Percentiles rank a stretch among this genome's conserved stretches.
Evolutionary conservation across 2,797 vertebrate species (phyloP).

Genomic region (Ispidina picta): DNA sequence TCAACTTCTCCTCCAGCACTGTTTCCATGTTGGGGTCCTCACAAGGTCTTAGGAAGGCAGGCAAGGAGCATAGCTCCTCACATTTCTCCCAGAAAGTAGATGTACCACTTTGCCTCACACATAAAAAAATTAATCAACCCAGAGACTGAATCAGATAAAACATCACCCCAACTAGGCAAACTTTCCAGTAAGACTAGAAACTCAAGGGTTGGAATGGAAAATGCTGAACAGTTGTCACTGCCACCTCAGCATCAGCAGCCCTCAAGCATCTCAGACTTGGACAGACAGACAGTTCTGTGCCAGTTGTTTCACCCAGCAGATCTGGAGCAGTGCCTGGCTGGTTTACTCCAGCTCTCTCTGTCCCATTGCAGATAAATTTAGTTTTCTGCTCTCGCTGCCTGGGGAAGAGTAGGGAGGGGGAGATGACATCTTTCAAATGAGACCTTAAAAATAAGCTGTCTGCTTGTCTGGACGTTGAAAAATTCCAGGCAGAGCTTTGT

Average conservation of each 20-base stretch:
- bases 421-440: conserved; percentile 52
- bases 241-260: background rate
- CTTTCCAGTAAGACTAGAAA: background rate
- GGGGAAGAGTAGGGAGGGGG: conserved; percentile 24
- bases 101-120: background rate
- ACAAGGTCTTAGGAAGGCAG: background rate
- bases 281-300: conserved; percentile 17
- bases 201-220: background rate
- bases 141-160: background rate
- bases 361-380: conserved; percentile 61
- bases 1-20: background rate
- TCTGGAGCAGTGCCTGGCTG: conserved; percentile 2
- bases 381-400: conserved; percentile 52
- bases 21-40: background rate
- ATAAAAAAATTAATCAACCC: background rate
- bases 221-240: background rate
- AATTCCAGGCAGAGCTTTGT: conserved; percentile 18
- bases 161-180: background rate
- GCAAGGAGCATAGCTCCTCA: background rate
- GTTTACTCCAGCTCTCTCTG: conserved; percentile 42
- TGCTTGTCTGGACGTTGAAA: background rate
- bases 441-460: conserved; percentile 59
- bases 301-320: conserved; percentile 5
- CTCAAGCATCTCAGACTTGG: background rate
- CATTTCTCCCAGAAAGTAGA: background rate